Percentiles rank a stretch among this genome's conserved stretches.
phyloP scores from a whole-genome alignment of 1,140 invertebrate species.

The Anoplophora glabripennis region DNA sequence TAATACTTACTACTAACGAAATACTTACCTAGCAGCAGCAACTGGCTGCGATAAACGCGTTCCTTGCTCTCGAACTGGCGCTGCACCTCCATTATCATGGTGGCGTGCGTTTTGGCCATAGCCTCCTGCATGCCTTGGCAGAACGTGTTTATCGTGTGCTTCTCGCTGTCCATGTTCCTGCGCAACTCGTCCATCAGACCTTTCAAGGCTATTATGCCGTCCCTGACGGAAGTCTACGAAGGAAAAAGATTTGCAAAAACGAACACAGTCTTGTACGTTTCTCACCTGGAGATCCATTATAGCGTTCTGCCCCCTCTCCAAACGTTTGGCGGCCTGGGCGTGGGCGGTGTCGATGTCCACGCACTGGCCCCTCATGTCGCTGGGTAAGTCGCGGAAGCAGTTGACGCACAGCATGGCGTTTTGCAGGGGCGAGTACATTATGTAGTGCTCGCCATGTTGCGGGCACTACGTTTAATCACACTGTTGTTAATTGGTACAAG shows the following conservation, averaged over 20 bases:
- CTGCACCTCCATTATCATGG: slow-evolving; percentile 63
- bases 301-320: slow-evolving; percentile 57
- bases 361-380: slow-evolving; percentile 63
- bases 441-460: slow-evolving; percentile 66
- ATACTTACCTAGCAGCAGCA: slow-evolving; percentile 54
- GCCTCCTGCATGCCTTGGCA: slow-evolving; percentile 66
- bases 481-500: too few relatives aligned
- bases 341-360: slow-evolving; percentile 72
- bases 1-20: not conserved
- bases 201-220: slow-evolving; percentile 64
- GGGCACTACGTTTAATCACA: slow-evolving; percentile 61
- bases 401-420: slow-evolving; percentile 69
- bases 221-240: slow-evolving; percentile 57
- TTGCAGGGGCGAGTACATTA: slow-evolving; percentile 68
- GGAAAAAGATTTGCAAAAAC: not conserved
- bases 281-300: slow-evolving; percentile 45
- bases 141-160: slow-evolving; percentile 62
- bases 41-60: slow-evolving; percentile 59
- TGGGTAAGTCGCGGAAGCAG: slow-evolving; percentile 65
- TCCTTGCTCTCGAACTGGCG: slow-evolving; percentile 68
- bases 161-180: slow-evolving; percentile 64
- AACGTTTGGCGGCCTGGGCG: slow-evolving; percentile 63
- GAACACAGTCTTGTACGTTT: not conserved
- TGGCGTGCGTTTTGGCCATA: slow-evolving; percentile 63
- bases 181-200: slow-evolving; percentile 63